Percentiles rank a stretch among this genome's conserved stretches.
phyloP scores from a whole-genome alignment of 1,140 invertebrate genomes.

The Micrasema longulum region DNA sequence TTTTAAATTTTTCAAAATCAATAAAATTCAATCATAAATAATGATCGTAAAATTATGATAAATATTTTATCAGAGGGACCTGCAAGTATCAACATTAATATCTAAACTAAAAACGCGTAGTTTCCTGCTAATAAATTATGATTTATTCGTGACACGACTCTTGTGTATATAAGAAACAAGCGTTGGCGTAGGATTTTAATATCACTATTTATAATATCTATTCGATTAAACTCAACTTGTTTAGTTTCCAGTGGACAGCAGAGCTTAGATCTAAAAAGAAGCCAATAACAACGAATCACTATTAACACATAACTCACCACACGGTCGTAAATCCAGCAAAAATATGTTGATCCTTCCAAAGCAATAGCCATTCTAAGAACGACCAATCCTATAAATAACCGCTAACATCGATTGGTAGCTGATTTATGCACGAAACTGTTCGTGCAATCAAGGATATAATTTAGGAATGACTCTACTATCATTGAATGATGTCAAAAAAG shows the following conservation, averaged over 20 bases:
- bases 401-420: slow-evolving; percentile 45
- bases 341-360: slow-evolving; percentile 42
- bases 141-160: too few relatives aligned
- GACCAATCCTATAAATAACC: slow-evolving; percentile 42
- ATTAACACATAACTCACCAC: slow-evolving; percentile 37
- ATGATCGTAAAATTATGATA: too few relatives aligned
- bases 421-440: slow-evolving; percentile 51
- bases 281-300: slow-evolving; percentile 4
- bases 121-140: too few relatives aligned
- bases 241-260: not conserved
- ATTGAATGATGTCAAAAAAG: slow-evolving; percentile 13
- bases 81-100: too few relatives aligned
- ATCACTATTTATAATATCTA: too few relatives aligned
- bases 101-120: too few relatives aligned
- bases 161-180: too few relatives aligned
- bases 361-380: slow-evolving; percentile 41
- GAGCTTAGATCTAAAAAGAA: slow-evolving; percentile 28
- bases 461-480: slow-evolving; percentile 38
- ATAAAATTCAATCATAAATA: too few relatives aligned
- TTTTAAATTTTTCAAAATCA: too few relatives aligned
- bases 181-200: too few relatives aligned
- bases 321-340: slow-evolving; percentile 35
- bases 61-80: too few relatives aligned
- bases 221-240: too few relatives aligned
- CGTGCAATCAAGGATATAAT: slow-evolving; percentile 51